A percentile compares a stretch with the other conserved stretches of the same genome.
These are phyloP conservation scores for Anoplophora glabripennis DNA, from an alignment of 1,140 invertebrate genomes.

Conservation along the genomic window DNA sequence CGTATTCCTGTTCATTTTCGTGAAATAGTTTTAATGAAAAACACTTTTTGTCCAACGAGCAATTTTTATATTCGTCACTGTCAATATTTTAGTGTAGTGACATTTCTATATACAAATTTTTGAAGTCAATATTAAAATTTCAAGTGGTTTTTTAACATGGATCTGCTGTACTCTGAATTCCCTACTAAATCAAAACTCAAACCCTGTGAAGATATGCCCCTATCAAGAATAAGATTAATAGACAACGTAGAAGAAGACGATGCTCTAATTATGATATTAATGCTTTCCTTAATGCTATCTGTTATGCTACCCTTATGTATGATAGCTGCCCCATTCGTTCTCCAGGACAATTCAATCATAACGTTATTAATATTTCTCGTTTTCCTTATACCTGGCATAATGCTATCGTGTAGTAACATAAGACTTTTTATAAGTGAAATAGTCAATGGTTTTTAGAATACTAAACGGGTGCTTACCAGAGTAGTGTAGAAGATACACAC, in stretches of 20 bases:
- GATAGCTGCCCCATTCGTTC: conserved; percentile 22
- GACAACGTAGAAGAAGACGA: conserved; percentile 23
- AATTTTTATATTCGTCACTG: no score
- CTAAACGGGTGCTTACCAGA: conserved; percentile 59
- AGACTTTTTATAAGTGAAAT: conserved; percentile 17
- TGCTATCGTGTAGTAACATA: conserved; percentile 23
- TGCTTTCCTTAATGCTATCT: conserved; percentile 27
- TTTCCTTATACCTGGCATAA: conserved; percentile 20
- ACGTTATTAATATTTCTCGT: conserved; percentile 19
- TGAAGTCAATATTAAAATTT: neutral
- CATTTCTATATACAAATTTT: conserved; percentile 1
- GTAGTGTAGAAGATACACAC: conserved; percentile 83
- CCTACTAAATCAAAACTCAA: neutral
- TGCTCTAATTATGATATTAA: conserved; percentile 22
- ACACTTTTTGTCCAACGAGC: no score
- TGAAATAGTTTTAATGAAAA: no score
- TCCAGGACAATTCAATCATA: conserved; percentile 23
- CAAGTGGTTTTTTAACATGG: neutral
- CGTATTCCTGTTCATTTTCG: no score
- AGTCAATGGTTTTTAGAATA: conserved; percentile 6
- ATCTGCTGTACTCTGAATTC: neutral
- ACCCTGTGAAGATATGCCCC: neutral
- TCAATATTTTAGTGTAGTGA: neutral
- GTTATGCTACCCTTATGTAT: conserved; percentile 28
- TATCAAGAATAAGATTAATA: neutral